Conservation (phyloP, 2,888 invertebrate species). For the Protodeltote pygarga region DNA sequence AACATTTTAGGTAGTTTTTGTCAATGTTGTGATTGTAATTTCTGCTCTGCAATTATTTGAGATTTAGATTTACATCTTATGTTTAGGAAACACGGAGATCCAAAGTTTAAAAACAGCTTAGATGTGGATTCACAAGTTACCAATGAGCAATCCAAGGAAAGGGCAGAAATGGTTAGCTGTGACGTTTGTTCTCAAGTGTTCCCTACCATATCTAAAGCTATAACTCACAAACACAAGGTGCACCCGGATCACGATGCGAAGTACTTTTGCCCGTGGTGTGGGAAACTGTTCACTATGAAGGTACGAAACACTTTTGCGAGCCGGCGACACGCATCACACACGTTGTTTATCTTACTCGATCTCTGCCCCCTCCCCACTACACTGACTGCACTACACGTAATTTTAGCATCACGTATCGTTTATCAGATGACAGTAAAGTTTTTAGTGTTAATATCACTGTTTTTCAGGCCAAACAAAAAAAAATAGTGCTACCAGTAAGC, state of each 20-base stretch:
- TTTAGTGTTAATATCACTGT: constrained; percentile 7
- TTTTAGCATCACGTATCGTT: constrained; percentile 38
- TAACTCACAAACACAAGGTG: constrained; percentile 89
- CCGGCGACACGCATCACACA: constrained; percentile 4
- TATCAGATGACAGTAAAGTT: constrained; percentile 31
- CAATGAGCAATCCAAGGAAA: constrained; percentile 61
- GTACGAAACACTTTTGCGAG: constrained; percentile 58
- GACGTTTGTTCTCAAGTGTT: constrained; percentile 88
- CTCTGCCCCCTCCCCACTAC: constrained; percentile 56
- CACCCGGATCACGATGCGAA: constrained; percentile 88
- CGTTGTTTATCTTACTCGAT: constrained; percentile 31
- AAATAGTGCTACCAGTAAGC: no score
- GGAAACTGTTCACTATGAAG: constrained; percentile 90
- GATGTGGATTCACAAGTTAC: constrained; percentile 56
- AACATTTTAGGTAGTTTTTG: constrained; percentile 86
- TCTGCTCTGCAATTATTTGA: neutral
- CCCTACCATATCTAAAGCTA: constrained; percentile 87
- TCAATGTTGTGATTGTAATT: constrained; percentile 3
- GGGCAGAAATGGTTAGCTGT: constrained; percentile 79
- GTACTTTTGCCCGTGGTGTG: constrained; percentile 89
- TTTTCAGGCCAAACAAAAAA: no score
- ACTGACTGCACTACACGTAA: no score
- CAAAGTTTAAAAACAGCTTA: constrained; percentile 80
- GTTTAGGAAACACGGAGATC: constrained; percentile 88
- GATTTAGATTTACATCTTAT: constrained; percentile 7